Evolutionary conservation across 2,888 invertebrate genomes (phyloP).

Genomic region (Lysandra bellargus): DNA sequence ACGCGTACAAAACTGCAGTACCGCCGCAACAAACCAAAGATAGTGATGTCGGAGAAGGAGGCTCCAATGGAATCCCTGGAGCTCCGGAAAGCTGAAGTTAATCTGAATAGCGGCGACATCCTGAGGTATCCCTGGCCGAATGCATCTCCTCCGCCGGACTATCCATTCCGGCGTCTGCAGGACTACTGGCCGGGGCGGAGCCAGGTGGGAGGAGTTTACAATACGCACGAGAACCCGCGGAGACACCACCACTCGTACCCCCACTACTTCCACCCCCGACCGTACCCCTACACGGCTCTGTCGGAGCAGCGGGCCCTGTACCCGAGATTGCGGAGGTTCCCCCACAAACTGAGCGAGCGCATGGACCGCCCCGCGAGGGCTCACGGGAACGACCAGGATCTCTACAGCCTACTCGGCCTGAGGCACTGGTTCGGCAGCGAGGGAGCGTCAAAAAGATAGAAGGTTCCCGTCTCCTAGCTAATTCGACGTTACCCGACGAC

Average conservation of each 20-base stretch:
- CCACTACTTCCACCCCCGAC: conserved; percentile 61
- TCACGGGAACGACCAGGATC: conserved; percentile 62
- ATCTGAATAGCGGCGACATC: conserved; percentile 56
- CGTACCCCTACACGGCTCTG: conserved; percentile 49
- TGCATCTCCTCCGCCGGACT: conserved; percentile 65
- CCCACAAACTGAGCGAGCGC: conserved; percentile 57
- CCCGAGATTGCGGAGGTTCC: conserved; percentile 57
- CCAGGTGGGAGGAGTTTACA: conserved; percentile 67
- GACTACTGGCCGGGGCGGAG: conserved; percentile 72
- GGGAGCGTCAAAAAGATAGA: conserved; percentile 74
- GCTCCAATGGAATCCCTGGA: conserved; percentile 45
- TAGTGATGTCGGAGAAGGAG: conserved; percentile 45
- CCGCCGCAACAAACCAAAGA: conserved; percentile 65
- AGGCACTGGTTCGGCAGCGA: conserved; percentile 76
- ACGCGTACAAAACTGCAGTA: conserved; percentile 73
- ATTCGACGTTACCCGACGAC: conserved; percentile 79
- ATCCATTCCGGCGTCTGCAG: conserved; percentile 71
- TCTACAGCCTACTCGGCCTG: conserved; percentile 71
- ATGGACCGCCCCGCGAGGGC: conserved; percentile 56
- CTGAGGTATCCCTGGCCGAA: conserved; percentile 71
- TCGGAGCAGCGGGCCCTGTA: conserved; percentile 55
- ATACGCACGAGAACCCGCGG: conserved; percentile 66
- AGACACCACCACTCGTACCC: conserved; percentile 74
- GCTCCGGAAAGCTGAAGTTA: conserved; percentile 40
- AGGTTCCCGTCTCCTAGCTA: conserved; percentile 57